Base-by-base conservation (phyloP, 1,140 invertebrate genomes). In the Heliconius melpomene region DNA sequence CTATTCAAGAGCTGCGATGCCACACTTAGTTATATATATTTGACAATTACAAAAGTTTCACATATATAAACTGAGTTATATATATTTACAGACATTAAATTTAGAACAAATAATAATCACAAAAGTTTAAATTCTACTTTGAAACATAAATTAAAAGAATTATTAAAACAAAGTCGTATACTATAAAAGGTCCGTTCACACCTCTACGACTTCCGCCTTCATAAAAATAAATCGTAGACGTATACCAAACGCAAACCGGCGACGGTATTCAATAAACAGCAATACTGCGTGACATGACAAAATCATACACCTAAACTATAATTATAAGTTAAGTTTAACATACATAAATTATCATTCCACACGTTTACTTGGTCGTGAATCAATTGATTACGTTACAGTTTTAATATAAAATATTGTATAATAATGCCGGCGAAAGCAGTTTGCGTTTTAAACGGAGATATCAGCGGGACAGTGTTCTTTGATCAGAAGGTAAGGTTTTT, bases 391-490 rank as follows among this genome's bases (percentile, higher is more conserved):
- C 26, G 23, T 3, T 66, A 6, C 29, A 66, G 29, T 29, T 29
- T 13, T 13, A 13, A 29, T 66, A 66, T 66, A 66, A 29, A 29
- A 66, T 66, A 79, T 82, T 81, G 71, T 79, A 87, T 80, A 79
- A 87, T 77, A 80, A 95, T 95, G 95, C 89, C 94, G 88, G 91
- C 94, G 46, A 98, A 98, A 95, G 98, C 98, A 77, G 97, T 98
- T 36, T 98, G 97, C 91, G 97, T 98, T 84, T 94, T 98, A 75
- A 97, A 96, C 78, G 97, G 98, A 20, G 97, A 98, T 89, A 97
- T 98, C 66, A 97, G 96, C 82, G 98, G 98, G 82, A 97, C 97
- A 7, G 91, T 98, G 79, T 96, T 95, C 88, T 98, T 98, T 87
- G 95, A 96, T 70, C 97, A 98, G 95, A 93, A 95, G 92, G 97